These are phyloP conservation scores for Diuraphis noxia DNA, from an alignment of 1,140 invertebrate genomes.

Conservation along the genomic window DNA sequence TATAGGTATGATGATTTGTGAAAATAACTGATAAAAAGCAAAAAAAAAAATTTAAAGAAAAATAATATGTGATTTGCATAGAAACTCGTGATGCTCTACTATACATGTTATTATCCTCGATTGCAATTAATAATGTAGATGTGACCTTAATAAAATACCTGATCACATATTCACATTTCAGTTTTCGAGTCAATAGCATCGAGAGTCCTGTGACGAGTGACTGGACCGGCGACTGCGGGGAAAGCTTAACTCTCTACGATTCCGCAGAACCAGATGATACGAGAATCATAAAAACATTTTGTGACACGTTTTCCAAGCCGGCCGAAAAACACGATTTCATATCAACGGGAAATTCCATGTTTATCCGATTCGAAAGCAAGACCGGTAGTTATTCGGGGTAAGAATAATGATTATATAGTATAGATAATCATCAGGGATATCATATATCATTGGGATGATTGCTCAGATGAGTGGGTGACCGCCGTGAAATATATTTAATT, in stretches of 20 bases:
- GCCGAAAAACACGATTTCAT: slow-evolving; percentile 92
- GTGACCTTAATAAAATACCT: neutral
- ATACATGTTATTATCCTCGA: neutral
- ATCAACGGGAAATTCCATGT: slow-evolving; percentile 80
- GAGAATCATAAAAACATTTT: slow-evolving; percentile 86
- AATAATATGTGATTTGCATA: no score
- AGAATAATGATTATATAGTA: slow-evolving; percentile 56
- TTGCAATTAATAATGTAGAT: neutral
- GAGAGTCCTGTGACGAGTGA: slow-evolving; percentile 79
- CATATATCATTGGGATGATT: no score
- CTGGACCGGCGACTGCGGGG: slow-evolving; percentile 83
- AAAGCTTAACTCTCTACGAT: slow-evolving; percentile 85
- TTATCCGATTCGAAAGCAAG: slow-evolving; percentile 85
- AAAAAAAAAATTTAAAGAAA: no score
- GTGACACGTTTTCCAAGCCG: slow-evolving; percentile 86
- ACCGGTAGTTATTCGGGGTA: slow-evolving; percentile 87
- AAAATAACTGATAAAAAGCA: no score
- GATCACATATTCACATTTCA: slow-evolving; percentile 59
- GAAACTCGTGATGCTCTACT: no score
- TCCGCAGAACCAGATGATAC: slow-evolving; percentile 82
- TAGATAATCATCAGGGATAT: no score
- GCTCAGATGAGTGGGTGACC: neutral
- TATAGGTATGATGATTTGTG: no score
- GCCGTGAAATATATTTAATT: neutral
- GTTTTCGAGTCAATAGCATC: slow-evolving; percentile 85